Evolutionary conservation across 2,888 invertebrate species (phyloP), one percentile per base, ranked within the genome.

Genomic region (Spilarctia lutea): DNA sequence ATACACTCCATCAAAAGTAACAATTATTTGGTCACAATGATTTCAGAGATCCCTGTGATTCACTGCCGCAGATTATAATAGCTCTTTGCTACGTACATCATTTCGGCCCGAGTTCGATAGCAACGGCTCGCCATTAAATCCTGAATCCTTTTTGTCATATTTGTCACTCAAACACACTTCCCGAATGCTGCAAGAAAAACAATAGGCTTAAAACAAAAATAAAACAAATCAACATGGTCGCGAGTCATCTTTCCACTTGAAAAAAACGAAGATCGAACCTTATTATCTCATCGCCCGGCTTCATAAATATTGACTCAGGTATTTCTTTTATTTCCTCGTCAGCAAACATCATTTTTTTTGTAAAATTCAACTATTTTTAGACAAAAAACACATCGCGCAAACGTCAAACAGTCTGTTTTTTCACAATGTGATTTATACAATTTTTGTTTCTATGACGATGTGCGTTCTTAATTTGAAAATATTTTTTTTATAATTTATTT

Each of bases 291-390:
- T 95, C 94, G 79, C 93, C 94, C 75, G 93, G 92, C 81, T 91
- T 90, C 91, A 92, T 92, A 86, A 93, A 92, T 86, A 90, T 90
- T 88, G 90, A 91, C 87, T 92, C 94, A 80, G 90, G 89, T 81
- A 91, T 90, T 89, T 91, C 92, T 94, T 95, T 96, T 92, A 94
- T 94, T 92, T 95, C 95, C 78, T 95, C 95, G 86, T 95, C 94
- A 82, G 94, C 94, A 91, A 96, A 94, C 96, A 96, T 96, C 90
- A 91, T 94, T 94, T 93, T n/a, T 93, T 89, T 92, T 85, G 87
- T 90, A 92, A 90, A 93, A 90, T 94, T 94, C 94, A 94, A 94
- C 93, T 95, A 92, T 94, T 95, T 94, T 90, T 83, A 90, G 87
- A 93, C 90, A 93, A 94, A 94, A 93, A 91, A 89, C 90, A 92